Conservation (phyloP, 2,113 vertebrate genomes). For the Engraulis encrasicolus region DNA sequence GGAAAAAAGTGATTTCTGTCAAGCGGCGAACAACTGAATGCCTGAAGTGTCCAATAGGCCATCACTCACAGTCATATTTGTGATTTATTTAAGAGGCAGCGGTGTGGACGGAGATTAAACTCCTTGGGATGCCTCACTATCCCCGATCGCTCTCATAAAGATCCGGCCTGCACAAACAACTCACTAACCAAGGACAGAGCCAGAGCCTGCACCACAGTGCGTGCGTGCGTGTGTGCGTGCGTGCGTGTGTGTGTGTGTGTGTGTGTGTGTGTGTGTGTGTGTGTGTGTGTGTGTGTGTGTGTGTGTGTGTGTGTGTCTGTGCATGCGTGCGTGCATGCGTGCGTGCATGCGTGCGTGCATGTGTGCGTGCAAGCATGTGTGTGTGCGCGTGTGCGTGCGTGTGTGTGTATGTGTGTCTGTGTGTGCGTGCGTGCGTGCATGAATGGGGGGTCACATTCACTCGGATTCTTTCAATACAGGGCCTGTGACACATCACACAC, state of each 20-base stretch:
- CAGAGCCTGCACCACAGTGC: no score
- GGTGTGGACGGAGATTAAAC: constrained; percentile 29
- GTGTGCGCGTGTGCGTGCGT: no score
- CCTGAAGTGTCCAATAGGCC: constrained; percentile 19
- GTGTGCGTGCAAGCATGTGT: no score
- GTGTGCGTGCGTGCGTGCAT: no score
- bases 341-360: no score
- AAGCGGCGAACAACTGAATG: constrained; percentile 35
- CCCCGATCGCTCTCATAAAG: constrained; percentile 33
- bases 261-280: no score
- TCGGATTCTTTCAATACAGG: constrained; percentile 8
- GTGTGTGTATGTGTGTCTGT: no score
- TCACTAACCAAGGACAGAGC: constrained; percentile 16
- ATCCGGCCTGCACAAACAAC: constrained; percentile 37
- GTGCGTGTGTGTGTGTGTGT: no score
- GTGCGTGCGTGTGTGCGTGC: no score
- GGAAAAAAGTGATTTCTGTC: constrained; percentile 43
- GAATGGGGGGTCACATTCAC: constrained; percentile 26
- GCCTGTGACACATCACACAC: background rate
- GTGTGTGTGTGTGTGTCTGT: no score
- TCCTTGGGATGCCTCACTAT: constrained; percentile 27
- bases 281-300: no score
- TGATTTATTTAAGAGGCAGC: constrained; percentile 47
- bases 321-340: no score
- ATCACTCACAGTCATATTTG: constrained; percentile 31